phyloP scores from a whole-genome alignment of 2,888 invertebrate genomes.

The Entomobrya proxima region DNA sequence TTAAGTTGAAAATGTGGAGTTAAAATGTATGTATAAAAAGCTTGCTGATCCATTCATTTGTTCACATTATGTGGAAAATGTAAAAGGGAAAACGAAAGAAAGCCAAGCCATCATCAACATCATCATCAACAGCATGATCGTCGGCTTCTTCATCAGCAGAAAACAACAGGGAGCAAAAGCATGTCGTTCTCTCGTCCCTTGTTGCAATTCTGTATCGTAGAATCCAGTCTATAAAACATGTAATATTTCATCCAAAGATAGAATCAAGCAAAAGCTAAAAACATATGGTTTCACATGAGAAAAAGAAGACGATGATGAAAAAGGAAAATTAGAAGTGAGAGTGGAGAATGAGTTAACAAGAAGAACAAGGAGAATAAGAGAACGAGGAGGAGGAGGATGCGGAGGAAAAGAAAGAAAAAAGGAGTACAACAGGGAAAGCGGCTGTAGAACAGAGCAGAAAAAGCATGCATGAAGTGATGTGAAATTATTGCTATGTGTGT shows the following conservation, averaged over 20 bases:
- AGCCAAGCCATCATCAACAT: conserved; percentile 20
- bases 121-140: background rate
- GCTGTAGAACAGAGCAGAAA: background rate
- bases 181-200: no score
- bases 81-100: conserved; percentile 34
- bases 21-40: conserved; percentile 7
- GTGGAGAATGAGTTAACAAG: conserved; percentile 22
- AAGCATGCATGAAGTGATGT: conserved; percentile 37
- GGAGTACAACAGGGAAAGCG: conserved; percentile 25
- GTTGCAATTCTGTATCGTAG: background rate
- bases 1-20: background rate
- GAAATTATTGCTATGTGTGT: conserved; percentile 30
- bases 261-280: conserved; percentile 22
- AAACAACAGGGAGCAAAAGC: conserved; percentile 39
- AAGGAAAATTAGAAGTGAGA: conserved; percentile 10
- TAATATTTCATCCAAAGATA: conserved; percentile 11
- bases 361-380: conserved; percentile 30
- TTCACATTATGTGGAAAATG: conserved; percentile 56
- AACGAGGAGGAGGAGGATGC: background rate
- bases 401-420: background rate
- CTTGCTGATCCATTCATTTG: conserved; percentile 58
- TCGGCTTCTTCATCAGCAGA: background rate
- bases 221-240: background rate
- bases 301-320: background rate
- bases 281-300: conserved; percentile 51